Evolutionary conservation across 2,797 vertebrate species (phyloP).

Genomic region (Microctenopoma stevenorrisi): DNA sequence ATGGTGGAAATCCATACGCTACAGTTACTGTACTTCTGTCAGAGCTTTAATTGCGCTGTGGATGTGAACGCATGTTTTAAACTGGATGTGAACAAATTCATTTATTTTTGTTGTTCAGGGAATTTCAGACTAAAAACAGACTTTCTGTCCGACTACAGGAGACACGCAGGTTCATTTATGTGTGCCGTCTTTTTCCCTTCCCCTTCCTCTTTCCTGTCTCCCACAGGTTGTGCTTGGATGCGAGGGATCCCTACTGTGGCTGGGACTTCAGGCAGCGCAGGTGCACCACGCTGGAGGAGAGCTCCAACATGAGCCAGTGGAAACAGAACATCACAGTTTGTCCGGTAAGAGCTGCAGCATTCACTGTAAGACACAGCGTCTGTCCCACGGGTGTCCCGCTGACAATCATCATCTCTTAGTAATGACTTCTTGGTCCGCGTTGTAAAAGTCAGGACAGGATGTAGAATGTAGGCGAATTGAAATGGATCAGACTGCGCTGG

Average conservation of each 20-base stretch:
- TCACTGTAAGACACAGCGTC: conserved; percentile 7
- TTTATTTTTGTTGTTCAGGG: not conserved
- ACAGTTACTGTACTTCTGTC: no score
- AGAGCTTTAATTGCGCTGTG: not conserved
- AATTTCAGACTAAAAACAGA: conserved; percentile 1
- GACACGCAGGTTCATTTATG: not conserved
- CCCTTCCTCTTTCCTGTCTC: conserved; percentile 6
- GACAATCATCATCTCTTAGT: conserved; percentile 23
- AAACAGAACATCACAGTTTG: conserved; percentile 96
- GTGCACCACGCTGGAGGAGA: conserved; percentile 96
- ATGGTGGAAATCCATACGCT: no score
- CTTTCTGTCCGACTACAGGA: not conserved
- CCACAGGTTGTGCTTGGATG: conserved; percentile 91
- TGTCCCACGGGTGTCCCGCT: not conserved
- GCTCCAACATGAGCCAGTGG: conserved; percentile 99
- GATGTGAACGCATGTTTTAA: not conserved
- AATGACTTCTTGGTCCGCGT: not conserved
- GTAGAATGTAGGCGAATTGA: not conserved
- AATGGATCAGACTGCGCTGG: not conserved
- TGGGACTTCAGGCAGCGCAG: conserved; percentile 94
- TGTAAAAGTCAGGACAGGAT: not conserved
- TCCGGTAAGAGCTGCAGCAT: conserved; percentile 84
- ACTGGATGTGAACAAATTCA: not conserved
- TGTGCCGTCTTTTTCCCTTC: not conserved
- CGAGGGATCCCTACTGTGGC: conserved; percentile 96